Evolutionary conservation across 1,140 invertebrate genomes (phyloP), one percentile per base, ranked within the genome.

Genomic region (Latrodectus geometricus): DNA sequence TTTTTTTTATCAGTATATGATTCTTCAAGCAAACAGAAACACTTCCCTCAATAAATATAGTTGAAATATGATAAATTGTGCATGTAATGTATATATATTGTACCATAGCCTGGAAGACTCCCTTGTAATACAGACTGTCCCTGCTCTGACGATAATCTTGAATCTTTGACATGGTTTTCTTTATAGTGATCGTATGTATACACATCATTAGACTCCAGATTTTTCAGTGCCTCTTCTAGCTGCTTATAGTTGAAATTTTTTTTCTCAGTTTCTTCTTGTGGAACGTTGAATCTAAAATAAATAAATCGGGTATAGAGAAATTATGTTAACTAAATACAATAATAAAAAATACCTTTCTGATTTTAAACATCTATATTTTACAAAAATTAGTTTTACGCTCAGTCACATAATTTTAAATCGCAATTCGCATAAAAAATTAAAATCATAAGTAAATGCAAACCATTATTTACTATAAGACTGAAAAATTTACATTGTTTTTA

Each of bases 171-270:
- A n/a, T 87, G 49, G 35, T 87, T 78, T 69, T 80, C 61, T n/a
- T 86, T 87, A 35, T 88, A 88, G n/a, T 88, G 77, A n/a, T 88
- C 88, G 21, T 86, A 88, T 4, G 88, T 88, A 35, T 68, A 88
- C 11, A 88, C 49, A 52, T 88, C 88, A 49, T 88, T 88, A 4
- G 56, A 68, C 20, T 88, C 83, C 23, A 74, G 5, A 35, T 80
- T 79, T 21, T 74, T 80, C 56, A 87, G 35, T 4, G 77, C 85
- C 2, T 87, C 85, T 54, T 88, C 77, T 12, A 77, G 49, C 48
- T 85, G 74, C 14, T 69, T 73, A 23, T 69, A 80, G 20, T 86
- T 78, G 50, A 85, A 75, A 9, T 88, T 79, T 35, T 52, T 84
- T 23, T 84, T 84, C 12, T 68, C 65, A 0, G 48, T 21, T n/a